These are phyloP conservation scores for Beroe forskalii DNA, from an alignment of 37 sponge, comb jelly and placozoan genomes.

Conservation along the genomic window DNA sequence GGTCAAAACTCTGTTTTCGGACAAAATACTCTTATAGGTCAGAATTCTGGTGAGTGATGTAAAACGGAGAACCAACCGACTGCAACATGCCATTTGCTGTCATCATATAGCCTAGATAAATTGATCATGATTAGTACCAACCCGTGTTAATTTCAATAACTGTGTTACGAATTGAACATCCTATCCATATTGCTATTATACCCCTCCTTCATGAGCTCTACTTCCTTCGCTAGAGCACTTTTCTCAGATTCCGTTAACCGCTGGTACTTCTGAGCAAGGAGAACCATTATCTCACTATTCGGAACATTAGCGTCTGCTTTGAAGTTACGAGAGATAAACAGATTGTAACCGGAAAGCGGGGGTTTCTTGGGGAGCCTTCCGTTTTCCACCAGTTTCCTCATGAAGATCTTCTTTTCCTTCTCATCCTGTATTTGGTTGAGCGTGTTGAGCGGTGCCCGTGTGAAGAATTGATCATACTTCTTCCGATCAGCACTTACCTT, in stretches of 20 bases:
- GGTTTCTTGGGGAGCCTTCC: slow-evolving; percentile 57
- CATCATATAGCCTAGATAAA: too few relatives aligned
- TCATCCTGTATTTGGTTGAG: not conserved
- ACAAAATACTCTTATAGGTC: too few relatives aligned
- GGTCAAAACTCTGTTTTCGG: not conserved
- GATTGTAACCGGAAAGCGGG: slow-evolving; percentile 6
- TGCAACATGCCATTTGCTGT: too few relatives aligned
- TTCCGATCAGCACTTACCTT: not conserved
- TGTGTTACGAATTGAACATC: slow-evolving; percentile 39
- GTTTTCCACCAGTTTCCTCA: slow-evolving; percentile 20
- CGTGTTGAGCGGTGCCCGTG: not conserved
- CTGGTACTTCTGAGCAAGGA: slow-evolving; percentile 12
- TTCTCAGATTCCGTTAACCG: slow-evolving; percentile 3
- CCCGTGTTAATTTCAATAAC: too few relatives aligned
- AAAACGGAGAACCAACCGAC: too few relatives aligned
- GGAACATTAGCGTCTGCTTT: not conserved
- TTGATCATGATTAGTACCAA: too few relatives aligned
- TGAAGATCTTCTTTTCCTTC: slow-evolving; percentile 31
- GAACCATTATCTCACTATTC: not conserved
- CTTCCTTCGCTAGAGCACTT: not conserved
- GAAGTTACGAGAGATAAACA: not conserved
- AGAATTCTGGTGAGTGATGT: too few relatives aligned
- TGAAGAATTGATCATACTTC: slow-evolving; percentile 35
- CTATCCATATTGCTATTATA: not conserved
- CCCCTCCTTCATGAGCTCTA: slow-evolving; percentile 9